Evolutionary conservation across 2,888 invertebrate species (phyloP).

Genomic region (Chaitophorus viminalis): DNA sequence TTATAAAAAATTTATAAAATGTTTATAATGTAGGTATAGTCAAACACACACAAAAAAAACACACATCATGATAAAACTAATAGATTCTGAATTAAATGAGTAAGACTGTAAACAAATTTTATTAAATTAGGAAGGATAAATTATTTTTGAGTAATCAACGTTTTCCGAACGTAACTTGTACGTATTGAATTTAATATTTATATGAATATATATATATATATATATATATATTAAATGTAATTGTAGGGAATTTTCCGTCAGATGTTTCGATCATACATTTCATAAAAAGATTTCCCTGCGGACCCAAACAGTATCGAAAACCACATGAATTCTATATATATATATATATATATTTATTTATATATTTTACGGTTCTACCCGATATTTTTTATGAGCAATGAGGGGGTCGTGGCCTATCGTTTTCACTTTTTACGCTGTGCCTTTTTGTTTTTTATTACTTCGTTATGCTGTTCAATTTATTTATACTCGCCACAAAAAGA

Average conservation of each 20-base stretch:
- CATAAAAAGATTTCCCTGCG: constrained; percentile 54
- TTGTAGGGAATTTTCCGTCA: background rate
- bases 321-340: constrained; percentile 37
- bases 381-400: constrained; percentile 53
- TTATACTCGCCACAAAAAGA: constrained; percentile 34
- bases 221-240: background rate
- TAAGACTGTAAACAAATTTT: background rate
- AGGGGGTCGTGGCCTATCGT: constrained; percentile 42
- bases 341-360: constrained; percentile 20
- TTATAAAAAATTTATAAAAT: too few species aligned
- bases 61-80: too few species aligned
- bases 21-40: too few species aligned
- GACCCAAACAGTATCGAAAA: constrained; percentile 29
- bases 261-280: constrained; percentile 38
- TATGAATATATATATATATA: too few species aligned
- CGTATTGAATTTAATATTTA: too few species aligned
- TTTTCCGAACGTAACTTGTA: too few species aligned
- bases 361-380: constrained; percentile 40
- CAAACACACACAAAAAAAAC: too few species aligned
- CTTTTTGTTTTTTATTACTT: constrained; percentile 50
- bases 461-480: constrained; percentile 57
- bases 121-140: background rate
- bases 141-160: background rate
- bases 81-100: too few species aligned
- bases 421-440: constrained; percentile 46